Base-by-base conservation (phyloP, 2,797 vertebrate genomes). In the Knipowitschia caucasica region DNA sequence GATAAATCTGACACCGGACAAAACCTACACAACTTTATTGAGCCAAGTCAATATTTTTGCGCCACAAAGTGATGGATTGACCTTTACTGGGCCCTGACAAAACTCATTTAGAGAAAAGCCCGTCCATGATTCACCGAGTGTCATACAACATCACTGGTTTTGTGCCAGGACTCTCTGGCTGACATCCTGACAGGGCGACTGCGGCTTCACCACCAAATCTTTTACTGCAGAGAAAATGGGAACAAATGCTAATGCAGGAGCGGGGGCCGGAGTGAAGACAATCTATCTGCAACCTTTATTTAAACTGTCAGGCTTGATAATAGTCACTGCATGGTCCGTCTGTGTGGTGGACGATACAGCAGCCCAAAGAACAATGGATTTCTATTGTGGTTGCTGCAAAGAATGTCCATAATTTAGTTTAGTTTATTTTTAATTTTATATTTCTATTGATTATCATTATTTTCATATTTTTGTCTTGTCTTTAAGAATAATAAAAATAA, bases 41-140 rank as follows among this genome's bases (percentile, higher is more conserved):
- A 23, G 46, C 27, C 27, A 31, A 33, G 17, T 31, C 12, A 27
- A 31, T 49, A 33, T 49, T 33, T 47, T 49, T 34, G 20, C 18
- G 33, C 30, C 30, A 33, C 46, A 49, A 49, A 49, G 46, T 49
- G 46, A 49, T 49, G 46, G 46, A 49, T 49, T 49, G 46, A 49
- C 46, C 46, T 49, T 49, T 49, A 33, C 29, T 23, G 18, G 14
- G 18, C 18, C 14, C 46, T 49, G 46, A 33, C 46, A 51, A 51
- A 51, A 27, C 31, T 26, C 34, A 51, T 51, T 38, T 51, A 36
- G 50, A 27, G 50, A 27, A 51, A 38, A 51, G 34, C 33, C 10
- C 23, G 35, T 51, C 9, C 50, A 51, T 36, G 50, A 36, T 51
- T 51, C 50, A 51, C 23, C 4, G 2, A 36, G 33, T 38, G 50